Conservation (phyloP, 2,888 invertebrate species). For the Macrophya annulata region DNA sequence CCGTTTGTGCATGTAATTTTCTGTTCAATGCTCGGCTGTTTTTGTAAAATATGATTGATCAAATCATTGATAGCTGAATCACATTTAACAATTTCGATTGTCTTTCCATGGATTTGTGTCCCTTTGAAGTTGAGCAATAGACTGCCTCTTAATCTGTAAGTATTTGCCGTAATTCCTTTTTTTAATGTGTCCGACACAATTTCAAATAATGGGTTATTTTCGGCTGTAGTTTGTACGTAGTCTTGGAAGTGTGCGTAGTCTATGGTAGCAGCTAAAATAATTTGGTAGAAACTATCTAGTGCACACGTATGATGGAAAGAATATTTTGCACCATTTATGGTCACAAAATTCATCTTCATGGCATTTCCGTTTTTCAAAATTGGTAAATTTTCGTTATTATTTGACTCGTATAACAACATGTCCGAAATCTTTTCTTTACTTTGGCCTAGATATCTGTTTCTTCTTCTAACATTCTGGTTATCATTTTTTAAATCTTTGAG, state of each 20-base stretch:
- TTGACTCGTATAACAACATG: constrained; percentile 3
- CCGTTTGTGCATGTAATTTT: not conserved
- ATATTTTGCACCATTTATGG: constrained; percentile 37
- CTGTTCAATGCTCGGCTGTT: not conserved
- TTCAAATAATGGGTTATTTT: not conserved
- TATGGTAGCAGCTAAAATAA: constrained; percentile 1
- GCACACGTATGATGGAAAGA: constrained; percentile 1
- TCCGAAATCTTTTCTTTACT: constrained; percentile 29
- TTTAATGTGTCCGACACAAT: not conserved
- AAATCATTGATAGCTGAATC: constrained; percentile 25
- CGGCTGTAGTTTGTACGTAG: not conserved
- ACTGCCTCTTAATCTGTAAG: not conserved
- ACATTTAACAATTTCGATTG: not conserved
- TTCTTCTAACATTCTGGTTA: not conserved
- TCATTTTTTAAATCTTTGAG: not conserved
- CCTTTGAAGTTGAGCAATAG: constrained; percentile 7
- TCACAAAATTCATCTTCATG: constrained; percentile 22
- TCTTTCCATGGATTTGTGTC: not conserved
- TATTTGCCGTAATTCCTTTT: not conserved
- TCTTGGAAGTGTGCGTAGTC: not conserved
- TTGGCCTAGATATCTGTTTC: constrained; percentile 30
- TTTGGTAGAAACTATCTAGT: constrained; percentile 15
- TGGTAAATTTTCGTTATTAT: constrained; percentile 31
- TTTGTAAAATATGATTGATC: not conserved
- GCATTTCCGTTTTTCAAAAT: constrained; percentile 23